These are phyloP conservation scores for Notospermus geniculatus DNA, from an alignment of 1,140 invertebrate species.

Conservation along the genomic window DNA sequence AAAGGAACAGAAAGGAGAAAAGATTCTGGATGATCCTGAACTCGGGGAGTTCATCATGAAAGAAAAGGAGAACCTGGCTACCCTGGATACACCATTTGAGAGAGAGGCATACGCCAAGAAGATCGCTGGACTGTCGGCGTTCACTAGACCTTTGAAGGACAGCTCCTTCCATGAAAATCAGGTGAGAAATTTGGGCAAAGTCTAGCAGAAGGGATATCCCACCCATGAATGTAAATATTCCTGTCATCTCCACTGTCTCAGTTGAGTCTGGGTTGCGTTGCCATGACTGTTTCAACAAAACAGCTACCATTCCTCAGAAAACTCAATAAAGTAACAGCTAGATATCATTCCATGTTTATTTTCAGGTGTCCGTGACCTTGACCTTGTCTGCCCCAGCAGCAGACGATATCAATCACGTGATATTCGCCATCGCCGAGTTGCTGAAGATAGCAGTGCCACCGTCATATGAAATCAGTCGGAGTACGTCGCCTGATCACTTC, in stretches of 20 bases:
- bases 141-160: constrained; percentile 1
- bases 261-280: too few relatives aligned
- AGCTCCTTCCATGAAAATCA: neutral
- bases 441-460: constrained; percentile 73
- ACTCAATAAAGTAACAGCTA: too few relatives aligned
- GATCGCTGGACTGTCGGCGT: neutral
- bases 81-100: constrained; percentile 24
- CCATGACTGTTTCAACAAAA: neutral
- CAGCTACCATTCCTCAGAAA: too few relatives aligned
- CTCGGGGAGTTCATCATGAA: constrained; percentile 12
- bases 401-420: constrained; percentile 86
- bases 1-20: too few relatives aligned
- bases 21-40: too few relatives aligned
- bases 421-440: constrained; percentile 86
- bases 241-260: too few relatives aligned
- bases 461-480: constrained; percentile 50
- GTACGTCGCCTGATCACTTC: constrained; percentile 45
- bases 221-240: too few relatives aligned
- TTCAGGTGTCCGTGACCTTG: constrained; percentile 84
- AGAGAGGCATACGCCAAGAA: constrained; percentile 2
- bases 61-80: constrained; percentile 58
- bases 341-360: too few relatives aligned
- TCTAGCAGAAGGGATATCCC: too few relatives aligned
- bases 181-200: neutral
- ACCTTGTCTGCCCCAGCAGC: constrained; percentile 85